Base-by-base conservation (phyloP, 1,140 invertebrate genomes). In the Luehdorfia chinensis region DNA sequence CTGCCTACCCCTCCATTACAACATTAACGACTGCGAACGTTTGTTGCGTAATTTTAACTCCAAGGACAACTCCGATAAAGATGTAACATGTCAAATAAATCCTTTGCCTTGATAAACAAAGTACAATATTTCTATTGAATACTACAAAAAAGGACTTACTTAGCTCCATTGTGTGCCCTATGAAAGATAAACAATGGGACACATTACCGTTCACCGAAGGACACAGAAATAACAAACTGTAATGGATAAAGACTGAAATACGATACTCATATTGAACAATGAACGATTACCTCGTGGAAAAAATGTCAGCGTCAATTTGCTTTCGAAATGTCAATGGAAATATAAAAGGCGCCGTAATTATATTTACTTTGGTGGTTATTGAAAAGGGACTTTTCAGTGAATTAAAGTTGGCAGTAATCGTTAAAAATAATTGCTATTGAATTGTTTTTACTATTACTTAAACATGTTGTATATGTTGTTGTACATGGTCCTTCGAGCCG, bases 321-420 rank as follows among this genome's bases (percentile, higher is more conserved):
- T 19, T 21, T 37, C 34, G 34, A 37, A 21, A 37, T 37, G 34
- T 37, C 34, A 37, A 37, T 8, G 34, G 34, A 21, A 33, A 36
- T 15, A 36, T 21, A 36, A 36, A 36, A 36, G 34, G 18, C 34
- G 18, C 11, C 15, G 11, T 11, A 12, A 8, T 37, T 21, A 4
- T 12, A 9, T 37, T 21, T 12, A 6, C 1, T 21, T 23, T 37
- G 18, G 12, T 23, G 18, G 34, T 37, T 9, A 30, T 30, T 16
- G 34, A 37, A 23, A 16, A 2, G 9, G 15, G 15, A 18, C 16
- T 15, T 9, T 36, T 21, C 18, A 12, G 11, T 37, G n/a, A n/a
- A n/a, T n/a, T n/a, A n/a, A n/a, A n/a, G n/a, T n/a, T n/a, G n/a
- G n/a, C n/a, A n/a, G n/a, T n/a, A n/a, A n/a, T n/a, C n/a, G n/a